phyloP scores from a whole-genome alignment of 2,888 invertebrate species.

The Eupithecia vulgata region DNA sequence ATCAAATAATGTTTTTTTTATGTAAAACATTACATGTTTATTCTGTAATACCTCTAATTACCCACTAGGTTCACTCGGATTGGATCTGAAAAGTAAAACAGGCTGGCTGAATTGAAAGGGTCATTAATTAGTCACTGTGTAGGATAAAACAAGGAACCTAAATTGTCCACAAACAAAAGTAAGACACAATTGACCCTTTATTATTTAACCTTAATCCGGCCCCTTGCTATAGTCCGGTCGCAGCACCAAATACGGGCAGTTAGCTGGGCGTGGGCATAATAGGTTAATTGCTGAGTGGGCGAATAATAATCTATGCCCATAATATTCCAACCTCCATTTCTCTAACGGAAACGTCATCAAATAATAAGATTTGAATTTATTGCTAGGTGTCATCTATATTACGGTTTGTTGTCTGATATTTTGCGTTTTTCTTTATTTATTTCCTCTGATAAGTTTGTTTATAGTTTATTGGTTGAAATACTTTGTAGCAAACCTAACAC shows the following conservation, averaged over 20 bases:
- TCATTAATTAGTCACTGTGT: no score
- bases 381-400: background rate
- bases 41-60: no score
- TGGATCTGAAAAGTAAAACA: no score
- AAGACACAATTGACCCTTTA: slow-evolving; percentile 3
- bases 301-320: slow-evolving; percentile 37
- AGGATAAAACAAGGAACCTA: background rate
- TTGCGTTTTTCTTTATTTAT: background rate
- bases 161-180: background rate
- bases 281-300: slow-evolving; percentile 46
- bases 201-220: slow-evolving; percentile 12
- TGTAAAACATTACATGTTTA: no score
- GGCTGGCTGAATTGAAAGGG: no score
- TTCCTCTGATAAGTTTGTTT: background rate
- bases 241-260: slow-evolving; percentile 40
- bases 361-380: slow-evolving; percentile 38
- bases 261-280: slow-evolving; percentile 45
- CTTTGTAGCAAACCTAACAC: no score
- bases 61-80: no score
- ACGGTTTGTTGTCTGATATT: background rate
- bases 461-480: background rate
- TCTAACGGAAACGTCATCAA: slow-evolving; percentile 45
- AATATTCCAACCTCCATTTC: slow-evolving; percentile 34
- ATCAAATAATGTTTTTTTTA: no score
- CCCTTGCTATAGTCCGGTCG: slow-evolving; percentile 38